phyloP scores from a whole-genome alignment of 2,113 vertebrate genomes.

The Dicrurus megarhynchus region DNA sequence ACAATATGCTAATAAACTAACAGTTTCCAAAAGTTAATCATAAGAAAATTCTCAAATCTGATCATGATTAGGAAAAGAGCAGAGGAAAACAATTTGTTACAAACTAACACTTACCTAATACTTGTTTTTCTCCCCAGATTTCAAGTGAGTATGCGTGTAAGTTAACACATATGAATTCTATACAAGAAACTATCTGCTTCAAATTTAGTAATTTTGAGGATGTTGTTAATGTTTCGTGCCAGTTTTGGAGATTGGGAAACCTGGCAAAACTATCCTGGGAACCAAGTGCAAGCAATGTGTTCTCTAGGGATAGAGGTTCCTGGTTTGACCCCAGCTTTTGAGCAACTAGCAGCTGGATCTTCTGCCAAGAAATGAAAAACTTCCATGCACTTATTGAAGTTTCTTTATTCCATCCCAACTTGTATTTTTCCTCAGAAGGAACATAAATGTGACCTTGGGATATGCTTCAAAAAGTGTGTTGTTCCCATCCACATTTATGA shows the following conservation, averaged over 20 bases:
- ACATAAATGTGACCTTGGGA: not conserved
- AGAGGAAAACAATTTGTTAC: not conserved
- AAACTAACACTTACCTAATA: not conserved
- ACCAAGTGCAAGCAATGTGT: not conserved
- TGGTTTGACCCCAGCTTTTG: slow-evolving; percentile 28
- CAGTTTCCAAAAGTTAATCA: not conserved
- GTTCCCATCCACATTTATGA: not conserved
- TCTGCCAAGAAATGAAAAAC: slow-evolving; percentile 39
- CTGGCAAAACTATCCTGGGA: slow-evolving; percentile 36
- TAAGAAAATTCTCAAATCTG: not conserved
- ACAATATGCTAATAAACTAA: not conserved
- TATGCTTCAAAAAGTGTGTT: not conserved
- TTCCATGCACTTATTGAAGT: not conserved
- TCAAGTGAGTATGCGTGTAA: not conserved
- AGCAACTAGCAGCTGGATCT: not conserved
- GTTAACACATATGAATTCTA: not conserved
- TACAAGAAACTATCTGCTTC: not conserved
- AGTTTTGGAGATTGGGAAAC: not conserved
- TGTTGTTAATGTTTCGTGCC: not conserved
- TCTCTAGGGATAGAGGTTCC: not conserved
- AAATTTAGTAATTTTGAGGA: not conserved
- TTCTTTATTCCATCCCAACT: not conserved
- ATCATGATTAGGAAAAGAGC: not conserved
- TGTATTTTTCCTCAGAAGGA: not conserved
- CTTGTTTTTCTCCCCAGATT: not conserved